phyloP scores from a whole-genome alignment of 2,113 vertebrate genomes.

The Mus pahari region DNA sequence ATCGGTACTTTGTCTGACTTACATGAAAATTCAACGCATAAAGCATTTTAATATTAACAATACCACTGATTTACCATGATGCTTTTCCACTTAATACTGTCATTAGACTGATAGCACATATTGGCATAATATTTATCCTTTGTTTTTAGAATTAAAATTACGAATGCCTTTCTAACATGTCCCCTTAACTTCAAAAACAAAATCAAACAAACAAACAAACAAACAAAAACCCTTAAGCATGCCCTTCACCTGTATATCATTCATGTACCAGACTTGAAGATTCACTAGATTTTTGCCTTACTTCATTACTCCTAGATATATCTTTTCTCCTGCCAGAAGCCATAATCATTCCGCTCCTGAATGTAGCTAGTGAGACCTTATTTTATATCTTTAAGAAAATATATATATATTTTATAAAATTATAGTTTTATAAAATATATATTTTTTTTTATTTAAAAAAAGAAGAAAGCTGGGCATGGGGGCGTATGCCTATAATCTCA shows the following conservation, averaged over 20 bases:
- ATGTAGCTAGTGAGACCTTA: conserved; percentile 15
- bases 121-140: not conserved
- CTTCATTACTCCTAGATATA: not conserved
- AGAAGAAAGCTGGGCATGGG: no score
- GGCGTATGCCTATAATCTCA: no score
- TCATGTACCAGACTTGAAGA: not conserved
- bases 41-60: conserved; percentile 1
- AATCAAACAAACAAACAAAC: not conserved
- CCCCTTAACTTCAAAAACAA: not conserved
- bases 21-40: not conserved
- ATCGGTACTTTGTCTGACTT: not conserved
- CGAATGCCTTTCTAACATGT: not conserved
- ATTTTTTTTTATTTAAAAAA: no score
- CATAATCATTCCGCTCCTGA: not conserved
- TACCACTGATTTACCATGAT: not conserved
- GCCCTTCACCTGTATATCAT: not conserved
- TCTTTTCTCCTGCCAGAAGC: not conserved
- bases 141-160: conserved; percentile 57
- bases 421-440: no score
- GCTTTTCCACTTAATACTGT: not conserved
- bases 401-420: no score
- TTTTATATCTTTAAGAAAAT: no score
- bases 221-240: not conserved
- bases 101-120: not conserved
- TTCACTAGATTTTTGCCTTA: not conserved